A percentile compares a stretch with the other conserved stretches of the same genome.
Evolutionary conservation across 2,888 invertebrate genomes (phyloP).

Genomic region (Sthenelais limicola): DNA sequence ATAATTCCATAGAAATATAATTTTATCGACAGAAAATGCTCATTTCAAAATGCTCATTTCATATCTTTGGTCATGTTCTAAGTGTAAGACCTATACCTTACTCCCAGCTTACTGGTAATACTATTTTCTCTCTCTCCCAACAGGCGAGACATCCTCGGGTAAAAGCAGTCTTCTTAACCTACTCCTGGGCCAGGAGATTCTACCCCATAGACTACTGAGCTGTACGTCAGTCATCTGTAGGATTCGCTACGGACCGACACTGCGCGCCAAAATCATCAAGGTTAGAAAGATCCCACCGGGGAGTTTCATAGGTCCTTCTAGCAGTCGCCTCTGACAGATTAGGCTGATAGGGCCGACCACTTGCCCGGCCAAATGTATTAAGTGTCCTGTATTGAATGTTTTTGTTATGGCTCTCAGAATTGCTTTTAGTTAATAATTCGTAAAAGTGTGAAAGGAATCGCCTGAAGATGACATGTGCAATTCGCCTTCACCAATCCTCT

Average conservation of each 20-base stretch:
- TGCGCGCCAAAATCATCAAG: constrained; percentile 50
- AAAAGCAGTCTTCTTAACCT: constrained; percentile 65
- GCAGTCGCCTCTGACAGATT: background rate
- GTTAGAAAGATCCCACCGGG: constrained; percentile 21
- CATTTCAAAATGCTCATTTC: too few species aligned
- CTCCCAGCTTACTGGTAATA: too few species aligned
- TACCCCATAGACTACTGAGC: constrained; percentile 53
- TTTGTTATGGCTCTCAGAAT: background rate
- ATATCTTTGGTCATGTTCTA: too few species aligned
- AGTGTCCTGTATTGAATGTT: too few species aligned
- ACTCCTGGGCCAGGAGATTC: constrained; percentile 57
- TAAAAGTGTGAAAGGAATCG: background rate
- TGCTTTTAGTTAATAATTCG: background rate
- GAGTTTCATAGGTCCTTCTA: background rate
- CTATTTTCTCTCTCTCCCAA: background rate
- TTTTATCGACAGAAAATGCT: too few species aligned
- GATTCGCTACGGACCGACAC: constrained; percentile 53
- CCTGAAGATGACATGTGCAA: too few species aligned
- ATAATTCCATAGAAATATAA: too few species aligned
- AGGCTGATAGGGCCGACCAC: too few species aligned
- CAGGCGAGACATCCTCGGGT: constrained; percentile 67
- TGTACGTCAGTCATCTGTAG: constrained; percentile 63
- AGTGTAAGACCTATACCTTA: too few species aligned
- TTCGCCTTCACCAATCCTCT: too few species aligned
- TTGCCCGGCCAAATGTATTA: too few species aligned